These are phyloP conservation scores for Coptotermes formosanus DNA, from an alignment of 1,140 invertebrate species.

Conservation along the genomic window DNA sequence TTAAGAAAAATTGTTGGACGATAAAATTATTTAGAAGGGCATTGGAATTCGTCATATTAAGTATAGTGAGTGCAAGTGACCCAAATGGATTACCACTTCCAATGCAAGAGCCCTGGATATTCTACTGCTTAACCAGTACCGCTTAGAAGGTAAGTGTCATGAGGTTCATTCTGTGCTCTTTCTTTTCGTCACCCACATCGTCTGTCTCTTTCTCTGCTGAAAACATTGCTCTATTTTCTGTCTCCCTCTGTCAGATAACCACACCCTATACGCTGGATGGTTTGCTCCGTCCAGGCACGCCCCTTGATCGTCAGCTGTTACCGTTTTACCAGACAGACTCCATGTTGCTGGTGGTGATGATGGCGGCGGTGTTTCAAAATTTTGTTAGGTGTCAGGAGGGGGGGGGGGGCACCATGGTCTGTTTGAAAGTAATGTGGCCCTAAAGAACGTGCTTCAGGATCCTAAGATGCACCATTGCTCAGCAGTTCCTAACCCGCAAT, in stretches of 20 bases:
- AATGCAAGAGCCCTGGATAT: background rate
- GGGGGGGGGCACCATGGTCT: background rate
- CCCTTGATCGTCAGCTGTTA: conserved; percentile 10
- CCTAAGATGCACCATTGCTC: too few species aligned
- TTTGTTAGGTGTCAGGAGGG: background rate
- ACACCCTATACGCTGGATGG: conserved; percentile 5
- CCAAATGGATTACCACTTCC: background rate
- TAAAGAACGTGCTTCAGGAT: too few species aligned
- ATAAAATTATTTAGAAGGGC: background rate
- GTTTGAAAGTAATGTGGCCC: too few species aligned
- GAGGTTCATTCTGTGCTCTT: background rate
- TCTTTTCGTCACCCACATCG: background rate
- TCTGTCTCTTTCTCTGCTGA: background rate
- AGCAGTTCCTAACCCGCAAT: too few species aligned
- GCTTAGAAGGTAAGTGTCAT: background rate
- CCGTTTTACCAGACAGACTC: background rate
- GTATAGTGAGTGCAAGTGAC: background rate
- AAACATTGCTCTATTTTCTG: background rate
- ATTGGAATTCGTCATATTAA: background rate
- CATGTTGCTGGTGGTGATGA: background rate
- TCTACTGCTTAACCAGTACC: background rate
- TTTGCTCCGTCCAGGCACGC: conserved; percentile 5
- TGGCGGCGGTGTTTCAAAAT: background rate
- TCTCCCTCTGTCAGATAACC: background rate
- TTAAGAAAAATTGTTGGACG: background rate